Evolutionary conservation across 2,888 invertebrate species (phyloP), one percentile per base, ranked within the genome.

Genomic region (Lasioglossum vierecki): DNA sequence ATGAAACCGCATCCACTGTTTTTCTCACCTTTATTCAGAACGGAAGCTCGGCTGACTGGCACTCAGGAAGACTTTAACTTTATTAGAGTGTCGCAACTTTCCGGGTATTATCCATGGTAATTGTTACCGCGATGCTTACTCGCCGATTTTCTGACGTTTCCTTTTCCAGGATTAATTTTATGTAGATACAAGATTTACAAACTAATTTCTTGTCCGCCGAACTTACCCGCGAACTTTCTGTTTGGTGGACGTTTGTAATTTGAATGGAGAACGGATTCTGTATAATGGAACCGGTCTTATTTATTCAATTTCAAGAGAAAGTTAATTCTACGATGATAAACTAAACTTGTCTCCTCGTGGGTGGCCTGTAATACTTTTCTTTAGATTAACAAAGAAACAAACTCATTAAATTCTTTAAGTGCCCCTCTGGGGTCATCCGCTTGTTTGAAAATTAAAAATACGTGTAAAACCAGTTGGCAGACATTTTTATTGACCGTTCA

Each of bases 31-130:
- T 66, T 53, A 57, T 77, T 73, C 60, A 71, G 75, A 41, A 75
- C 74, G 71, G 75, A 85, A 71, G 60, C 18, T 72, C 9, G 15
- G 35, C 68, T 60, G 70, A 63, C 74, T 63, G 76, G 72, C 63
- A 66, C 75, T 30, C 80, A 30, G 75, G 78, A 80, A 74, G 82
- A 84, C 86, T 85, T 88, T 89, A 83, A 90, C 90, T 91, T 90
- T 88, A 89, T 91, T 91, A 91, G 87, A 85, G 82, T 86, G 83
- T 87, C 89, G 80, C 84, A 85, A 89, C 84, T 88, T 89, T 82
- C 80, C 76, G 57, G 81, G 85, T 79, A 88, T 90, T 89, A 87
- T 87, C 80, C 81, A 57, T 66, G 85, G 88, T 91, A 90, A 90
- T 89, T 89, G 90, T 91, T 90, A 87, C 84, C 81, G 57, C 71